Evolutionary conservation across 1,140 invertebrate species (phyloP).

Genomic region (Araneus ventricosus): DNA sequence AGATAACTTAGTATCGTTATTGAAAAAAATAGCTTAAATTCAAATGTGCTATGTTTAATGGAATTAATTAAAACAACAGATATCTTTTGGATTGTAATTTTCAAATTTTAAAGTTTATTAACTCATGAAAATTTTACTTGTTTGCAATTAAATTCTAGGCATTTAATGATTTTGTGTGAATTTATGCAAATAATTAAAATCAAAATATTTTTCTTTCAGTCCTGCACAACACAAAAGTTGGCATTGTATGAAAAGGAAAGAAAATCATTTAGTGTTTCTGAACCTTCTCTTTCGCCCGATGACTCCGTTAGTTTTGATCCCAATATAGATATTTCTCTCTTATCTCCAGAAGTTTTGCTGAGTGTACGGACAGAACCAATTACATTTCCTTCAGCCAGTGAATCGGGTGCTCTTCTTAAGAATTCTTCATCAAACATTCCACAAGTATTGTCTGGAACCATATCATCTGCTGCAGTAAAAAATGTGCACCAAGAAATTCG

Average conservation of each 20-base stretch:
- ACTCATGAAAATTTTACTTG: too few relatives aligned
- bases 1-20: too few relatives aligned
- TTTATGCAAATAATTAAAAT: too few relatives aligned
- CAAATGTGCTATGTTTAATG: too few relatives aligned
- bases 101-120: too few relatives aligned
- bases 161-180: too few relatives aligned
- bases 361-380: not conserved
- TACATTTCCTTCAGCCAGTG: not conserved
- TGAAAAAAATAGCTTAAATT: too few relatives aligned
- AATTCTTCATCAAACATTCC: not conserved
- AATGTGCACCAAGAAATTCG: not conserved
- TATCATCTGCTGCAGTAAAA: not conserved
- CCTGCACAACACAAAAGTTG: not conserved
- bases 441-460: not conserved
- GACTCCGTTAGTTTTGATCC: not conserved
- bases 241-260: not conserved
- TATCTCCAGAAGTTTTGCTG: not conserved
- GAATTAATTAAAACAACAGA: too few relatives aligned
- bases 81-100: too few relatives aligned
- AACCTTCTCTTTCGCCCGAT: not conserved
- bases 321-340: not conserved
- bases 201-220: not conserved
- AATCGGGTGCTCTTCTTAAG: not conserved
- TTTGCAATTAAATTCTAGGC: too few relatives aligned
- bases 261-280: not conserved